Base-by-base conservation (phyloP, 1,140 invertebrate species). In the Adoxophyes honmai region DNA sequence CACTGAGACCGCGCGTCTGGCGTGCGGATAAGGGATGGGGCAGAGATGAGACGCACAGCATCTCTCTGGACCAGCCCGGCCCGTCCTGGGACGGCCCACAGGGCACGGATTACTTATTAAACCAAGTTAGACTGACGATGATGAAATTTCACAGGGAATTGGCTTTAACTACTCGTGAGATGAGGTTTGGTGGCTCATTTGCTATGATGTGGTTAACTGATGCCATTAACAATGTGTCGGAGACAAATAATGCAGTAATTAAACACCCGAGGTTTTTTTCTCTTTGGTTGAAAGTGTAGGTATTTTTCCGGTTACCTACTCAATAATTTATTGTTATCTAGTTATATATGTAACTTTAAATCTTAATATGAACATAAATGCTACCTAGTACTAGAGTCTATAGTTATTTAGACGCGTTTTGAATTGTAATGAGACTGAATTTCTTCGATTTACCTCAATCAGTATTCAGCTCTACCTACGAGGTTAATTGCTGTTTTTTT, bases 131-230 rank as follows among this genome's bases (percentile, higher is more conserved):
- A 85, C 82, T 85, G 85, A 88, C 85, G 83, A 88, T 88, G 85
- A 86, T 85, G 82, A 80, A 88, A 86, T 88, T 88, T 85, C 83
- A 77, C 62, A 82, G 85, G 85, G 83, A 88, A 86, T 88, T 88
- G 82, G 85, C 77, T 86, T 75, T 75, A 82, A 85, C 77, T 80
- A 75, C 70, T 74, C 64, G 62, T 63, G 74, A 78, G 78, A 85
- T 81, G 78, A 80, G 78, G 79, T 87, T 84, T 77, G 78, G 74
- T 70, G 71, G 60, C 62, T 75, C 70, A 80, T 85, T 80, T 81
- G 81, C 78, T 79, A 64, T 68, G 62, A 62, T n/a, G 59, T 61
- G 66, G 35, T 55, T 55, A 53, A 6, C 37, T 18, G 14, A 38
- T 28, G 34, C 37, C 55, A 38, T 18, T 18, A 53, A 57, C 38